Evolutionary conservation across 2,113 vertebrate genomes (phyloP).

Genomic region (Cebus imitator): DNA sequence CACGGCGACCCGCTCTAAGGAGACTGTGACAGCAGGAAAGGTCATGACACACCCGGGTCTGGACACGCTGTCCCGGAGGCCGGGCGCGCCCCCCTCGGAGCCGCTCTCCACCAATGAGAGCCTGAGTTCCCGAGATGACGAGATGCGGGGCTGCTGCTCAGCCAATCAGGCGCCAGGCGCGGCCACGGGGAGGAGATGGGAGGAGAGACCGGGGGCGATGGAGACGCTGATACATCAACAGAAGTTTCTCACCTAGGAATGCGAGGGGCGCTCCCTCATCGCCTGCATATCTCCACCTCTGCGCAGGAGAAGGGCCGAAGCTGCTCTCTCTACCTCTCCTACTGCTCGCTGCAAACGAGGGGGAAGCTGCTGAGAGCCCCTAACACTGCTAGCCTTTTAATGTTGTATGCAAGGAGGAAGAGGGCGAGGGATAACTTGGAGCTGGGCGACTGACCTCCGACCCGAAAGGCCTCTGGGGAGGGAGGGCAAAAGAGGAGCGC

Average conservation of each 20-base stretch:
- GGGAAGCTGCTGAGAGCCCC: not conserved
- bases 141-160: conserved; percentile 30
- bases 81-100: not conserved
- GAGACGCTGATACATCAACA: conserved; percentile 33
- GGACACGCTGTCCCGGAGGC: not conserved
- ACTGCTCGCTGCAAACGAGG: not conserved
- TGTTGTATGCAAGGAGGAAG: not conserved
- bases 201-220: conserved; percentile 61
- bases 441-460: conserved; percentile 38
- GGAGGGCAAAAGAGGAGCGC: not conserved
- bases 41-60: not conserved
- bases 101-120: conserved; percentile 65
- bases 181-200: conserved; percentile 59
- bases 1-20: not conserved
- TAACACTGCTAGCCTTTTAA: not conserved
- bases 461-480: not conserved
- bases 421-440: not conserved
- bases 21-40: not conserved
- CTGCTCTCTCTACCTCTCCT: not conserved
- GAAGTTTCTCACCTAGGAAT: conserved; percentile 80
- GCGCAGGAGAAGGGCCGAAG: not conserved
- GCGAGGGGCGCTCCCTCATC: not conserved
- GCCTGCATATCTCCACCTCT: not conserved
- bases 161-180: conserved; percentile 69
- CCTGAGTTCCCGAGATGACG: not conserved